A percentile compares a stretch with the other conserved stretches of the same genome.
phyloP scores from a whole-genome alignment of 2,113 vertebrate species.

The Ploceus nigricollis region DNA sequence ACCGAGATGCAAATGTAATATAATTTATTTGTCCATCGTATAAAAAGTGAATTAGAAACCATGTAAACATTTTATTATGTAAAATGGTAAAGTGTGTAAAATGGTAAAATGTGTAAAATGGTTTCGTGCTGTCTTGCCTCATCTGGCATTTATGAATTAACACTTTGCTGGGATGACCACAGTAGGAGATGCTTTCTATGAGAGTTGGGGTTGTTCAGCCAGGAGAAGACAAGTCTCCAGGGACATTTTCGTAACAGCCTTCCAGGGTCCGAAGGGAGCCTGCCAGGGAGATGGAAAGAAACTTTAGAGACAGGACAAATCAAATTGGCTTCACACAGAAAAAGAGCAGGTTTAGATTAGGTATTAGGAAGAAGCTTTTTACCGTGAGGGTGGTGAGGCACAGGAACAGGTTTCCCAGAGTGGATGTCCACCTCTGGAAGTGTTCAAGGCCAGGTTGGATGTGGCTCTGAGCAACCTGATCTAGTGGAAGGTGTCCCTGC shows the following conservation, averaged over 20 bases:
- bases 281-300: not conserved
- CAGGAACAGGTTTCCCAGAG: not conserved
- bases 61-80: not conserved
- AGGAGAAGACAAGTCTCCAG: not conserved
- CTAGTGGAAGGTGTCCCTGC: not conserved
- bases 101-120: rapidly evolving
- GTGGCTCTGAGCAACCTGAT: not conserved
- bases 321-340: not conserved
- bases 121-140: not conserved
- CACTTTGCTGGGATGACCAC: not conserved
- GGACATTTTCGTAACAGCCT: not conserved
- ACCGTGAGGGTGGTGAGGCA: not conserved
- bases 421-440: not conserved
- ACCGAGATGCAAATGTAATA: not conserved
- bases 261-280: not conserved
- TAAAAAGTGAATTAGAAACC: not conserved
- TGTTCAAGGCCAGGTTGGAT: not conserved
- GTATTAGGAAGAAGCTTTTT: not conserved
- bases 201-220: not conserved
- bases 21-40: not conserved
- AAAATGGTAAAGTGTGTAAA: not conserved
- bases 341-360: not conserved
- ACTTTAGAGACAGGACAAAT: not conserved
- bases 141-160: not conserved
- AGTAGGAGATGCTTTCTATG: not conserved